Evolutionary conservation across 2,797 vertebrate genomes (phyloP), one percentile per base, ranked within the genome.

Genomic region (Sebastes itinus): DNA sequence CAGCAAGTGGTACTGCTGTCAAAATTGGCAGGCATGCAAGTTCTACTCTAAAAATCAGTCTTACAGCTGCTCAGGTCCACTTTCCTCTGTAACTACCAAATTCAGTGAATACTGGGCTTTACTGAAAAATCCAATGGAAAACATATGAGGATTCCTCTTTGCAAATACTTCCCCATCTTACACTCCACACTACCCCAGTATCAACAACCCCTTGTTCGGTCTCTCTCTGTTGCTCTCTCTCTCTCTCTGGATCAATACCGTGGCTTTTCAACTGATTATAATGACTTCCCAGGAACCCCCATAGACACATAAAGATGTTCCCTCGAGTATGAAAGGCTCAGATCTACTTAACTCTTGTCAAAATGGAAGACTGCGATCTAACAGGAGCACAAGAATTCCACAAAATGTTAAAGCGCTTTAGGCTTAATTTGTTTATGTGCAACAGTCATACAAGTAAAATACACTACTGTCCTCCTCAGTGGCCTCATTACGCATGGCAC

Each of bases 201-300:
- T 46, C 33, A 83, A 58, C 72, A 70, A 12, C 11, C 71, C 60
- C 56, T 70, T 3, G 2, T 35, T 77, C 35, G 72, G 35, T 58
- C 22, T 22, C 13, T 60, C 22, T n/a, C 16, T 60, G 49, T 70
- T 30, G 10, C 55, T 52, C 60, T 18, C 61, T 42, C 63, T 73
- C 59, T 20, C 61, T 64, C 63, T 73, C 56, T 71, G 20, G 62
- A 86, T 88, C 81, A 78, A 90, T 87, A 79, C 59, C n/a, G n/a
- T 73, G 59, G 28, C 75, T 85, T 86, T 89, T 83, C 22, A 81
- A 23, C 64, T 56, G 49, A 89, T 84, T 86, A 80, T 46, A 75
- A 20, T 18, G 61, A 54, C 64, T 84, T 49, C 35, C 55, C 38
- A 58, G 55, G 11, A 77, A 86, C 60, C 30, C 59, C 25, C 28